Percentiles rank a stretch among this genome's conserved stretches.
Conservation (phyloP, 2,888 invertebrate genomes). For the Cheilosia urbana region DNA sequence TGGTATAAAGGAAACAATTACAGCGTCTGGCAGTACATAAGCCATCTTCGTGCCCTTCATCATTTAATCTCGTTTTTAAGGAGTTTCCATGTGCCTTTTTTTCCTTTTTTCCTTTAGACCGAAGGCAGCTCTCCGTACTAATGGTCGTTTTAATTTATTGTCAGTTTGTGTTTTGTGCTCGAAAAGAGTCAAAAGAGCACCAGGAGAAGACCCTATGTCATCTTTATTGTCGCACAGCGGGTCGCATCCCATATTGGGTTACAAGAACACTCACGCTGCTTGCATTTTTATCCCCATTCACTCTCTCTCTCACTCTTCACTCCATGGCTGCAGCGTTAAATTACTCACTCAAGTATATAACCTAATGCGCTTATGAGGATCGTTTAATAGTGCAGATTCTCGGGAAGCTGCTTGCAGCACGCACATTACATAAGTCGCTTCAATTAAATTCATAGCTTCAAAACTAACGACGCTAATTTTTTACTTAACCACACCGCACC, state of each 20-base stretch:
- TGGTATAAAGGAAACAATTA: constrained; percentile 40
- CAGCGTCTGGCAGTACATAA: constrained; percentile 37
- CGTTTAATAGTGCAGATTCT: neutral
- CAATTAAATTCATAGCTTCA: constrained; percentile 73
- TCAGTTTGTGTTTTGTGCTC: constrained; percentile 48
- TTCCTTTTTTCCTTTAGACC: constrained; percentile 1
- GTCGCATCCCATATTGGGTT: constrained; percentile 69
- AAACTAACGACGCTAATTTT: constrained; percentile 73
- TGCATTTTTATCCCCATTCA: constrained; percentile 29
- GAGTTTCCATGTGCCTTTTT: constrained; percentile 19
- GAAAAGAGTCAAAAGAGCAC: constrained; percentile 43
- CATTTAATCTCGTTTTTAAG: constrained; percentile 55
- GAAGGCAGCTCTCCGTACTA: constrained; percentile 45
- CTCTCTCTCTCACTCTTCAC: neutral
- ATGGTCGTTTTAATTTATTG: constrained; percentile 66
- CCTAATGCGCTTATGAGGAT: constrained; percentile 36
- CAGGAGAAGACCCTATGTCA: constrained; percentile 50
- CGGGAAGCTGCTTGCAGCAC: constrained; percentile 43
- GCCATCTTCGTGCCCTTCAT: constrained; percentile 58
- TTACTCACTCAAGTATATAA: constrained; percentile 7
- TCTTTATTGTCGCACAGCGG: constrained; percentile 69
- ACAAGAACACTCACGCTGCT: constrained; percentile 51
- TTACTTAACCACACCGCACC: constrained; percentile 48
- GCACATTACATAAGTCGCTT: constrained; percentile 53
- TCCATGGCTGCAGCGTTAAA: constrained; percentile 12